Base-by-base conservation (phyloP, 2,888 invertebrate genomes). In the Auanema freiburgensis region DNA sequence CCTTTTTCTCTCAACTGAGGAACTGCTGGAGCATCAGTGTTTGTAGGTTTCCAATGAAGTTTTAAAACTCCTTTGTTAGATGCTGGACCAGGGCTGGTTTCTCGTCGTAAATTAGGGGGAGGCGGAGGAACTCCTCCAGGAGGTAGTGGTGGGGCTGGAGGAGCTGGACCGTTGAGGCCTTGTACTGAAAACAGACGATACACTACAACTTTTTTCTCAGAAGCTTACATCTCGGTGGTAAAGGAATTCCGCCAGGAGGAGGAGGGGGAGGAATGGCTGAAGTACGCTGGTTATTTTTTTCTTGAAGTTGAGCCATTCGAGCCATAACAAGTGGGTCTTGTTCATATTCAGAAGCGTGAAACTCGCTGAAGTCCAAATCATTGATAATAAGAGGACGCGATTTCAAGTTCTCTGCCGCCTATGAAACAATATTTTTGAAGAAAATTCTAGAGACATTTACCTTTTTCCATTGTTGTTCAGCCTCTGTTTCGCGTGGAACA, bases 281-380 rank as follows among this genome's bases (percentile, higher is more conserved):
- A 33, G 33, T 5, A 33, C 33, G 33, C 33, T 57, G 60, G 1
- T 57, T 33, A 8, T 53, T 59, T 55, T 59, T 41, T 64, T 63
- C 57, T 61, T 18, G 56, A 33, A 69, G 61, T 44, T 69, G 66
- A 0, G 69, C 72, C 58, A 66, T 57, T 54, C 71, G 43, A 11
- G 74, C 74, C 62, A 74, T 33, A 10, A 71, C 69, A 51, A 75
- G 54, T 14, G 78, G 78, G 57, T 77, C 77, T 54, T 79, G 79
- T 61, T 90, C 89, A 83, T 96, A 96, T 74, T 96, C 94, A 60
- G 92, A 92, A 42, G 89, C 89, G 57, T 89, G 89, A 59, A 98
- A 87, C 85, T 97, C 96, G 12, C 93, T 93, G 85, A 98, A 98
- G 85, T 98, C 97, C 81, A 97, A 88, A 85, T 97, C 96, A 84